A percentile compares a stretch with the other conserved stretches of the same genome.
These are phyloP conservation scores for Centropyge bicolor DNA, from an alignment of 2,797 vertebrate species.

Conservation along the genomic window DNA sequence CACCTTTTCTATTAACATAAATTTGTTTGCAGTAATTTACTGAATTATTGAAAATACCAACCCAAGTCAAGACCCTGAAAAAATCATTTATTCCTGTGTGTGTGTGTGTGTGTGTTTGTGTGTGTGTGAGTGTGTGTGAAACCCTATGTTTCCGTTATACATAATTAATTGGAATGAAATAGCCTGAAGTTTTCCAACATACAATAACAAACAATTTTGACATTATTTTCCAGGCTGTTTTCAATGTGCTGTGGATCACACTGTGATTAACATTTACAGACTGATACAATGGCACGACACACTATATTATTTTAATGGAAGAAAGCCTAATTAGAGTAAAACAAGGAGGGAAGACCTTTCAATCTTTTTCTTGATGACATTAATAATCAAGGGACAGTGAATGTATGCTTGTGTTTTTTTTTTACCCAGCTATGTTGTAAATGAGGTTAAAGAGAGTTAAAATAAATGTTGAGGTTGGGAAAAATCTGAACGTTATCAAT, in stretches of 20 bases:
- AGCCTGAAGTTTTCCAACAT: conserved; percentile 53
- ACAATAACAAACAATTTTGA: conserved; percentile 21
- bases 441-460: too few relatives aligned
- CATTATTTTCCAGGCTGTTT: conserved; percentile 21
- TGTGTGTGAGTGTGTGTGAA: conserved; percentile 26
- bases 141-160: conserved; percentile 32
- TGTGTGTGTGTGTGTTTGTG: conserved; percentile 24
- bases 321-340: conserved; percentile 1
- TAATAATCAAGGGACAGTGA: not conserved
- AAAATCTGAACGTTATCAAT: not conserved
- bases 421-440: too few relatives aligned
- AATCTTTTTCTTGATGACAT: not conserved
- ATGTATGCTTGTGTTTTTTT: not conserved
- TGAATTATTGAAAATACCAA: conserved; percentile 78
- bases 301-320: not conserved
- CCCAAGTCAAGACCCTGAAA: conserved; percentile 67
- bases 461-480: too few relatives aligned
- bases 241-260: not conserved
- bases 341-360: not conserved
- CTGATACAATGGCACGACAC: not conserved
- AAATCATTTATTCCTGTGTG: conserved; percentile 56
- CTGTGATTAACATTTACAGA: conserved; percentile 22
- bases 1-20: conserved; percentile 82
- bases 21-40: conserved; percentile 78
- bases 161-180: conserved; percentile 51